A percentile compares a stretch with the other conserved stretches of the same genome.
These are phyloP conservation scores for Scleropages formosus DNA, from an alignment of 2,797 vertebrate genomes.

Conservation along the genomic window DNA sequence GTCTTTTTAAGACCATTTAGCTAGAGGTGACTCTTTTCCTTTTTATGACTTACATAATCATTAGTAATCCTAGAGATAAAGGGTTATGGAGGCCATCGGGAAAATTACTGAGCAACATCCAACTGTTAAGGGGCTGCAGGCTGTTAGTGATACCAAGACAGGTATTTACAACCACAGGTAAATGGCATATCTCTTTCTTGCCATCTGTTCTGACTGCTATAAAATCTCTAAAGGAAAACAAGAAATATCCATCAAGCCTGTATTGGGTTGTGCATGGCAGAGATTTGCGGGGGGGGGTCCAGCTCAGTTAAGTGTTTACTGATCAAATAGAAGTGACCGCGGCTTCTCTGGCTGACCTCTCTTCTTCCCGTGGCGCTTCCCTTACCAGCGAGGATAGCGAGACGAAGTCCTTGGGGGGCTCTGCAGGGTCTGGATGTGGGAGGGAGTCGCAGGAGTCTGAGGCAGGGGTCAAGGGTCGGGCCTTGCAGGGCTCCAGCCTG, in stretches of 20 bases:
- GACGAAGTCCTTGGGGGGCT: slow-evolving; percentile 80
- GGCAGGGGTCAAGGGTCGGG: slow-evolving; percentile 89
- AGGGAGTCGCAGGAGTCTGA: slow-evolving; percentile 89
- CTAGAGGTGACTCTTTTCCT: background rate
- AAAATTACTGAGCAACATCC: slow-evolving; percentile 34
- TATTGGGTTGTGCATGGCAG: background rate
- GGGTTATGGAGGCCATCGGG: background rate
- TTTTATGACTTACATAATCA: slow-evolving; percentile 6
- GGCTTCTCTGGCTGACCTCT: background rate
- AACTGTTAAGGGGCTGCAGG: background rate
- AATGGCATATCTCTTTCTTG: slow-evolving; percentile 29
- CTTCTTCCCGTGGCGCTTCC: background rate
- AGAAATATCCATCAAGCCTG: slow-evolving; percentile 18
- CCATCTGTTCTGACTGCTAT: slow-evolving; percentile 38
- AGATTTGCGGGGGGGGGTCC: background rate
- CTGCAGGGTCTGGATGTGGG: slow-evolving; percentile 65
- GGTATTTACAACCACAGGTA: slow-evolving; percentile 46
- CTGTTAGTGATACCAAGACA: background rate
- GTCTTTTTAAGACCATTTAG: background rate
- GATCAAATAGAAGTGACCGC: slow-evolving; percentile 17
- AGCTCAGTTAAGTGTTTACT: slow-evolving; percentile 11
- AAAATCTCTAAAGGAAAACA: slow-evolving; percentile 22
- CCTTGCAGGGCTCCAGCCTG: slow-evolving; percentile 65
- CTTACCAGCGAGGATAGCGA: slow-evolving; percentile 78
- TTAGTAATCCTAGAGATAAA: background rate